Percentiles rank a stretch among this genome's conserved stretches.
Evolutionary conservation across 2,888 invertebrate genomes (phyloP).

Genomic region (Synergus laeviventris): DNA sequence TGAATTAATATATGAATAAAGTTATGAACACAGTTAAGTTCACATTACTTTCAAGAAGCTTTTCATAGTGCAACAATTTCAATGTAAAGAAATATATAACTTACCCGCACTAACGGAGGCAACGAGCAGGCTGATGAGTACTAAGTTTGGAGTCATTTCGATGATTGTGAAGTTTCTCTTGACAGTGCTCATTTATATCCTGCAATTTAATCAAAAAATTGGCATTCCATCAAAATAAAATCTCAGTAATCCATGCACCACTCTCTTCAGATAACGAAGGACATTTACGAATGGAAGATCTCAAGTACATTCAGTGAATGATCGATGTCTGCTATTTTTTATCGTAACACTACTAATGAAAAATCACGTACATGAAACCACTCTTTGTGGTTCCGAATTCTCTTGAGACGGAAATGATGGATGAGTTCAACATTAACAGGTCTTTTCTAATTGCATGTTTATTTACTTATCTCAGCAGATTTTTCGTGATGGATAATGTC

Average conservation of each 20-base stretch:
- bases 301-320: background rate
- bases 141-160: slow-evolving; percentile 29
- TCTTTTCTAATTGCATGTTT: background rate
- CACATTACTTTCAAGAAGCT: too few relatives aligned
- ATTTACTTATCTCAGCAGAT: background rate
- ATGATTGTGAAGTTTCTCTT: slow-evolving; percentile 17
- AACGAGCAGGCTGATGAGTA: slow-evolving; percentile 38
- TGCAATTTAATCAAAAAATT: background rate
- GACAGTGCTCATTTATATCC: slow-evolving; percentile 6
- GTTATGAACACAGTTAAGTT: too few relatives aligned
- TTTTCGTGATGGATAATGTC: background rate
- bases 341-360: background rate
- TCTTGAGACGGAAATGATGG: background rate
- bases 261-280: background rate
- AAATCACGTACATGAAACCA: slow-evolving; percentile 5
- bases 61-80: too few relatives aligned
- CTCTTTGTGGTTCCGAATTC: background rate
- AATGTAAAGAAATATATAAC: too few relatives aligned
- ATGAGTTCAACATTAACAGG: slow-evolving; percentile 29
- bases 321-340: slow-evolving; percentile 20
- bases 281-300: background rate
- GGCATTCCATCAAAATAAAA: background rate
- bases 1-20: too few relatives aligned
- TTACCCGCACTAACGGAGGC: slow-evolving; percentile 44
- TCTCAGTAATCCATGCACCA: slow-evolving; percentile 1